phyloP scores from a whole-genome alignment of 2,113 vertebrate species.

The Pardalotus punctatus region DNA sequence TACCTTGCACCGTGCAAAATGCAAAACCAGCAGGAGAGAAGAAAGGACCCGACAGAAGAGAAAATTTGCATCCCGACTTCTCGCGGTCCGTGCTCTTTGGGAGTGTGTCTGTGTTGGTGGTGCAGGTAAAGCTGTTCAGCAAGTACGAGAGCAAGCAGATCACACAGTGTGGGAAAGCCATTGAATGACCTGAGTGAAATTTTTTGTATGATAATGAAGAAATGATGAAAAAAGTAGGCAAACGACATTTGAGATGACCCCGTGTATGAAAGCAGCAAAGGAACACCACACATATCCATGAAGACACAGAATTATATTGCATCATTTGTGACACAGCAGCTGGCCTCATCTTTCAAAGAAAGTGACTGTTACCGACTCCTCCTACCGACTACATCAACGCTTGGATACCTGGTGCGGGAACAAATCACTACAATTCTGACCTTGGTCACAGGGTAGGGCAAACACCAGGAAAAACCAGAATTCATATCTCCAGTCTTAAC shows the following conservation, averaged over 20 bases:
- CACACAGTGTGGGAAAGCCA: neutral
- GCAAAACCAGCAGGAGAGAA: neutral
- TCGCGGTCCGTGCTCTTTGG: neutral
- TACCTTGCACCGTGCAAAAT: neutral
- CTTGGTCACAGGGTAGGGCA: neutral
- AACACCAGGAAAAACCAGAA: neutral
- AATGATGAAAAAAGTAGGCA: neutral
- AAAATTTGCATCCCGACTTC: neutral
- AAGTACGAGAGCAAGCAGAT: neutral
- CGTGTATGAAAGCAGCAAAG: neutral
- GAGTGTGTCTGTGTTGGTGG: neutral
- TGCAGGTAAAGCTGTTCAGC: neutral
- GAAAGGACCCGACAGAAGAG: neutral
- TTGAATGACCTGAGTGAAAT: fast-evolving
- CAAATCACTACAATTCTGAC: neutral
- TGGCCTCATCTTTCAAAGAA: neutral
- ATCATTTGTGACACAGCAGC: neutral
- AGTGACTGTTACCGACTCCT: neutral
- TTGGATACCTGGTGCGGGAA: neutral
- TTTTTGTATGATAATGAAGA: neutral
- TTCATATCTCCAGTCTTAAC: neutral
- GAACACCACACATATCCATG: neutral
- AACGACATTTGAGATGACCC: neutral
- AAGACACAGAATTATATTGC: neutral
- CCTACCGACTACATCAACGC: neutral